phyloP scores from a whole-genome alignment of 2,797 vertebrate genomes.

The Poecilia wingei region DNA sequence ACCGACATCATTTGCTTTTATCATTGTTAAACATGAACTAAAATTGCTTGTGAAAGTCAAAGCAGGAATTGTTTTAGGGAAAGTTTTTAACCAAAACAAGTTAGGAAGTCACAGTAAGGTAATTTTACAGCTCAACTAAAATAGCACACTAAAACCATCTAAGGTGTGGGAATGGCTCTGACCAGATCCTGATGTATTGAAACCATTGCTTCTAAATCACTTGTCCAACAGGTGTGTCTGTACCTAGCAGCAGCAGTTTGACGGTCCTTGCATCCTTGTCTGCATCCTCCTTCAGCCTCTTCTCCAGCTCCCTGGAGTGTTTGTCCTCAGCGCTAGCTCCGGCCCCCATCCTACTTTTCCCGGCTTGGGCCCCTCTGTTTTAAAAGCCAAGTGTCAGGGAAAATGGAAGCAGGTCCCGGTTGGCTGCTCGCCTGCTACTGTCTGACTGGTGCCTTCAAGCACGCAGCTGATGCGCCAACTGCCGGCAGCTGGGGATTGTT shows the following conservation, averaged over 20 bases:
- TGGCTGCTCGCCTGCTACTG: constrained; percentile 54
- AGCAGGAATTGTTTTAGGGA: not conserved
- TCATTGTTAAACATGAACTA: not conserved
- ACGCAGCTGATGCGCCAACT: constrained; percentile 57
- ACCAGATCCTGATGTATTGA: constrained; percentile 14
- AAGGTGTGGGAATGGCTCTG: not conserved
- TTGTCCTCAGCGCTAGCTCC: constrained; percentile 97
- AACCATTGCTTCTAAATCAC: not conserved
- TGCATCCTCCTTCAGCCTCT: constrained; percentile 95
- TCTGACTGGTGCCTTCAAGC: constrained; percentile 47
- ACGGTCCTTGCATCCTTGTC: constrained; percentile 96
- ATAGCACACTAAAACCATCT: not conserved
- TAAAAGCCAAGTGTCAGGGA: constrained; percentile 57
- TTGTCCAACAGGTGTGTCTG: constrained; percentile 33
- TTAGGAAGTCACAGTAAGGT: not conserved
- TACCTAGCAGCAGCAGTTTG: constrained; percentile 98
- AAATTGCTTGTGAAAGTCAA: not conserved
- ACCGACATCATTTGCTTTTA: not conserved
- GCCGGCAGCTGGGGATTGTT: constrained; percentile 61
- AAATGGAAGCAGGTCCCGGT: constrained; percentile 62
- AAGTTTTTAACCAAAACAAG: not conserved
- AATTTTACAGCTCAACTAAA: not conserved
- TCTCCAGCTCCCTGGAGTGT: constrained; percentile 94
- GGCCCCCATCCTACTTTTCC: constrained; percentile 87
- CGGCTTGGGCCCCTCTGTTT: constrained; percentile 56